Evolutionary conservation across 2,888 invertebrate genomes (phyloP).

Genomic region (Busseola fusca): DNA sequence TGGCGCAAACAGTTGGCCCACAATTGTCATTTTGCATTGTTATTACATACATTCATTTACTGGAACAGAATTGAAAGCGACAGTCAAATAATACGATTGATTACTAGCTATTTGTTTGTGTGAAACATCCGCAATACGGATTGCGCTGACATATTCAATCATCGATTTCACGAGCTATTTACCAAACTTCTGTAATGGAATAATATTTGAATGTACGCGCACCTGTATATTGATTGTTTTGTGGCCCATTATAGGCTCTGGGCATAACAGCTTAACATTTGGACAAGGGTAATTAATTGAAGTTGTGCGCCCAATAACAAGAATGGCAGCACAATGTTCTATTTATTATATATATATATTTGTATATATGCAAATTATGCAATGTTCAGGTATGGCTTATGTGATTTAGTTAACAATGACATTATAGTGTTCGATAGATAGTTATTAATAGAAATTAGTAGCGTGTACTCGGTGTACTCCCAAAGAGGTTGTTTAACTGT

Average conservation of each 20-base stretch:
- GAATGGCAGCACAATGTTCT: conserved; percentile 56
- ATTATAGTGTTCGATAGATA: conserved; percentile 55
- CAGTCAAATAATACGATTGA: conserved; percentile 78
- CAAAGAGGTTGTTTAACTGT: conserved; percentile 54
- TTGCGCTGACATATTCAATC: conserved; percentile 77
- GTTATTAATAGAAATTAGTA: conserved; percentile 67
- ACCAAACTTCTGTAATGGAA: conserved; percentile 64
- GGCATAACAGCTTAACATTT: conserved; percentile 76
- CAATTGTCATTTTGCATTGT: conserved; percentile 61
- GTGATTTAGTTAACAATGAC: conserved; percentile 60
- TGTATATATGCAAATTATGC: conserved; percentile 50
- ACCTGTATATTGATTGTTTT: conserved; percentile 55
- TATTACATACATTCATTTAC: conserved; percentile 68
- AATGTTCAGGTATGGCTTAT: conserved; percentile 53
- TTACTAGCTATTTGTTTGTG: conserved; percentile 77
- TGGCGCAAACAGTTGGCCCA: conserved; percentile 42
- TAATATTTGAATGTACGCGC: conserved; percentile 56
- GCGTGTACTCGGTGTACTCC: conserved; percentile 62
- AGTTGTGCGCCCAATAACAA: conserved; percentile 66
- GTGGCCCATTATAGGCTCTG: conserved; percentile 60
- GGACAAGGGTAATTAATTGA: conserved; percentile 80
- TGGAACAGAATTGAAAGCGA: conserved; percentile 60
- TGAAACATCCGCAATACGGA: conserved; percentile 74
- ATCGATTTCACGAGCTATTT: conserved; percentile 77
- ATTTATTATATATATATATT: conserved; percentile 19